Evolutionary conservation across 1,140 invertebrate species (phyloP), one percentile per base, ranked within the genome.

Genomic region (Lepidostoma basale): DNA sequence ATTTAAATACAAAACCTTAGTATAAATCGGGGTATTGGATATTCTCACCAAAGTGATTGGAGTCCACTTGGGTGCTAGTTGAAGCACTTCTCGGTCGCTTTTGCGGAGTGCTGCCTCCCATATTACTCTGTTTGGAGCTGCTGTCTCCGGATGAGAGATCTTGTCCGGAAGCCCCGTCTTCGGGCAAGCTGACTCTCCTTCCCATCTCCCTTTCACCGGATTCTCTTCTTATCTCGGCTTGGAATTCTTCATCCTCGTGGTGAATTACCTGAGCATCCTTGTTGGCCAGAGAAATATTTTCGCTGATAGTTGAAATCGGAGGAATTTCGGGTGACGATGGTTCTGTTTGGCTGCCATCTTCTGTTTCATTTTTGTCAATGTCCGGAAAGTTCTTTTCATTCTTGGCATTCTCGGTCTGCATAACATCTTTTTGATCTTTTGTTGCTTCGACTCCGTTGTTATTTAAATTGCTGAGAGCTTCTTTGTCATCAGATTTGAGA

Each of bases 51-150:
- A 92, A 92, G 82, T 92, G 89, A 84, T 89, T 90, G 40, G 88
- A 87, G 77, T 92, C 90, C 62, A 91, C 90, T 86, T 91, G 90
- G 14, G 89, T 91, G 62, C 89, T 90, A 20, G 90, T 92, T 36
- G 89, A 91, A 69, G 89, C 88, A 83, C 89, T 90, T 76, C 88
- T 83, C 68, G 89, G 88, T 80, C 89, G 81, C 78, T 89, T 88
- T 49, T 87, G 85, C 26, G 86, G 88, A 56, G 87, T 86, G 60
- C 63, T 33, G 16, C 49, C 39, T 28, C 62, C 40, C n/a, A 36
- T 52, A 23, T 62, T 72, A 5, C 54, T 69, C 39, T 73, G 70
- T 45, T 73, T 73, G 3, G 70, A 69, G 22, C 65, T 67, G 52
- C 67, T 73, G 69, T 77, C 75, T 25, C 73, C 73, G 18, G 72